Evolutionary conservation across 1,140 invertebrate genomes (phyloP), one percentile per base, ranked within the genome.

Genomic region (Drosophila arizonae): DNA sequence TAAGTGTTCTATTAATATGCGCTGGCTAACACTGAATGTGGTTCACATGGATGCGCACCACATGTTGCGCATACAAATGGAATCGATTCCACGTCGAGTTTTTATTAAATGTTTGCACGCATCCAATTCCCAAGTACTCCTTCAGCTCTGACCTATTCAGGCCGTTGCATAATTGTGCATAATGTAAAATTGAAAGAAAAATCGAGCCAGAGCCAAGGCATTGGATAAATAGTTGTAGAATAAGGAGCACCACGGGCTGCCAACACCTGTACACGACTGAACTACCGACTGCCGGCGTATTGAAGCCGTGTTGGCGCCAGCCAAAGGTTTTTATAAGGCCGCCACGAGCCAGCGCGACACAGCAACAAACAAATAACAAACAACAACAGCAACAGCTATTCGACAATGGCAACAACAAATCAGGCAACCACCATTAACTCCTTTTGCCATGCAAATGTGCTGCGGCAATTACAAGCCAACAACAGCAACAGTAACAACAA

Each of bases 361-460:
- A 76, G 68, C 77, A 81, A 78, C 78, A 55, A 55, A 55, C 69
- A 64, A 79, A 72, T 55, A 82, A 63, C 77, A 84, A 84, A 72
- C 73, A 78, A 60, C 17, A 61, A 17, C 52, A 63, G 51, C 36
- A 46, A 30, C 71, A 66, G 55, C 50, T 54, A 64, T 15, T 17
- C 54, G 46, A 54, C 54, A 67, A 46, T 55, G 4, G 70, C 80
- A 88, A 73, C 77, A 84, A 67, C 64, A 88, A 78, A 81, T 88
- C 79, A 78, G 85, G 80, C 85, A 87, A 87, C 79, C 84, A 72
- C 82, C 82, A 87, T 88, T 82, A 88, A 80, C 84, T 88, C 84
- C 85, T 88, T 89, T 74, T 60, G 77, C 80, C 84, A 89, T 88
- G 84, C 84, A 88, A 88, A 88, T 89, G 85, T 61, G 67, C 77